Conservation (phyloP, 2,797 vertebrate species). For the Lithobates pipiens region DNA sequence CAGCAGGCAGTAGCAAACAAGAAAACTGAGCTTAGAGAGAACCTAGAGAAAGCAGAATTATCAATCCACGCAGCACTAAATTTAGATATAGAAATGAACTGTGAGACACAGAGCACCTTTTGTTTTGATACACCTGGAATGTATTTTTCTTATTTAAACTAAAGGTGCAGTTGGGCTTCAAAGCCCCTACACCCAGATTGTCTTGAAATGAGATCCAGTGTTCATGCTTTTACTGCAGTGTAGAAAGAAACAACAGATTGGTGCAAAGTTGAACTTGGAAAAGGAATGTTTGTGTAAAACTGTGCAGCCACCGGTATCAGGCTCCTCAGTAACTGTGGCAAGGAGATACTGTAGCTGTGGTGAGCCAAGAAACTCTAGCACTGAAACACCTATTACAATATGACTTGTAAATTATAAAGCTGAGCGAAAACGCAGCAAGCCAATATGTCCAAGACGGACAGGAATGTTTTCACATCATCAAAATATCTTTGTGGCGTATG, state of each 20-base stretch:
- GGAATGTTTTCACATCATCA: conserved; percentile 43
- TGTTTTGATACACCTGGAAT: too few relatives aligned
- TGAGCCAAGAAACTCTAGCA: conserved; percentile 24
- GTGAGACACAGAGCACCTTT: too few relatives aligned
- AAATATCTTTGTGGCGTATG: conserved; percentile 24
- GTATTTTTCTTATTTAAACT: too few relatives aligned
- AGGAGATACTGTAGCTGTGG: conserved; percentile 13
- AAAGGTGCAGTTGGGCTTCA: too few relatives aligned
- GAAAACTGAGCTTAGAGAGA: too few relatives aligned
- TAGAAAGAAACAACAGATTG: conserved; percentile 18
- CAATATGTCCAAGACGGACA: conserved; percentile 24
- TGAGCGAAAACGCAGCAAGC: conserved; percentile 5
- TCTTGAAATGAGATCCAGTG: conserved; percentile 30
- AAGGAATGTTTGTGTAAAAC: conserved; percentile 32
- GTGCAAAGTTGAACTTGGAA: conserved; percentile 22
- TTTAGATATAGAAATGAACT: too few relatives aligned
- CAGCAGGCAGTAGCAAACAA: too few relatives aligned
- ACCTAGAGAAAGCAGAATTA: too few relatives aligned
- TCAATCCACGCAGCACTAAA: too few relatives aligned
- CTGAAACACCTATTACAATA: conserved; percentile 12
- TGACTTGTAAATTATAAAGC: conserved; percentile 20
- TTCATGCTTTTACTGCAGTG: conserved; percentile 18
- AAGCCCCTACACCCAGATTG: not conserved
- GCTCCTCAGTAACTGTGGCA: conserved; percentile 5
- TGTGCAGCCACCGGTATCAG: conserved; percentile 8